Evolutionary conservation across 2,797 vertebrate genomes (phyloP), one percentile per base, ranked within the genome.

Genomic region (Psittacula derbiana): DNA sequence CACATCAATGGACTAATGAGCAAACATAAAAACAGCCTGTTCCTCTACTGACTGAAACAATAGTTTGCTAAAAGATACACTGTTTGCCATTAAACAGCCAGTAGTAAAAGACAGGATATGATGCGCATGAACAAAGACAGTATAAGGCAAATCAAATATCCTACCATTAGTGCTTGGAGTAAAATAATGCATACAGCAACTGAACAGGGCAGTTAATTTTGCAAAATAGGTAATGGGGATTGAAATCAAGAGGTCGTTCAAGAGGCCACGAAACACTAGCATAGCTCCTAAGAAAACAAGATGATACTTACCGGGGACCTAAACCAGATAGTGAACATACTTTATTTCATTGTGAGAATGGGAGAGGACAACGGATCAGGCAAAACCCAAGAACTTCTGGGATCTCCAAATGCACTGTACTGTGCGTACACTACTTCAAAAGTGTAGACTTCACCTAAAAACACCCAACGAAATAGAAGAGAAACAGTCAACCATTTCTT

Each of bases 1-100:
- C 70, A 91, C 82, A 89, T 24, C 4, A 24, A 71, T 12, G 47
- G 62, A 41, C n/a, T 25, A 60, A 25, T 10, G 16, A 75, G 58
- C 58, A 84, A 61, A 65, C 50, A 78, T 10, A 91, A 74, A 93
- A 79, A 64, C 21, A 86, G 23, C 31, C 85, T 58, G 30, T 92
- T 43, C 88, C 71, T 58, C 40, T 61, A 90, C 2, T 88, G 58
- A 79, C 66, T 85, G 78, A 94, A 97, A 62, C 13, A 95, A 53
- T 58, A 81, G 50, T 53, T 76, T 57, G 69, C 47, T 73, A 65
- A 50, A 96, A 88, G 36, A 61, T 9, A 36, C 11, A 43, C 15
- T 46, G 12, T 27, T 41, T 20, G 18, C 27, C 6, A 4, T 47
- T 82, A 66, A 78, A 72, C 23, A 61, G 46, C 62, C 80, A 69